A percentile compares a stretch with the other conserved stretches of the same genome.
phyloP scores from a whole-genome alignment of 30 jellyfish, hydroid and myxozoan genomes.

The Pseudorhiza aurosa region DNA sequence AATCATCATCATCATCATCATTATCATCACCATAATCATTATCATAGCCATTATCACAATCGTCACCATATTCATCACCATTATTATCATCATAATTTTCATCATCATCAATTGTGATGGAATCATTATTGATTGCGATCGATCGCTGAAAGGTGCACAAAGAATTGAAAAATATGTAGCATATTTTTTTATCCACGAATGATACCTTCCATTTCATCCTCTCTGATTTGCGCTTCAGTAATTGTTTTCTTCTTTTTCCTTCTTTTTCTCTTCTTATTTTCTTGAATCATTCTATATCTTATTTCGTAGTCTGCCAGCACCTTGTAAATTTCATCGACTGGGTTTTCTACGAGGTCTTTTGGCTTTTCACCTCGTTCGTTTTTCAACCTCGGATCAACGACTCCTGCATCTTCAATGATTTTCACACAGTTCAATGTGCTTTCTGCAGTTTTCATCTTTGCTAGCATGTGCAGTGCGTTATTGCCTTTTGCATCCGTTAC shows the following conservation, averaged over 20 bases:
- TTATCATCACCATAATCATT: not conserved
- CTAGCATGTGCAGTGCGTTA: constrained; percentile 66
- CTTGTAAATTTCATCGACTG: constrained; percentile 24
- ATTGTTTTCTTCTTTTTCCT: constrained; percentile 58
- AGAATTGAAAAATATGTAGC: too few relatives aligned
- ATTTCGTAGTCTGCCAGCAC: constrained; percentile 29
- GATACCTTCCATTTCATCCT: too few relatives aligned
- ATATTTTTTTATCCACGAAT: too few relatives aligned
- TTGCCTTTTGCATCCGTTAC: constrained; percentile 38
- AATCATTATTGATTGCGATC: too few relatives aligned
- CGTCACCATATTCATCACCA: not conserved
- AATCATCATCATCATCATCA: constrained; percentile 7
- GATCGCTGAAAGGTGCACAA: too few relatives aligned
- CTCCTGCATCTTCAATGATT: constrained; percentile 8
- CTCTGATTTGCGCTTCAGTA: not conserved
- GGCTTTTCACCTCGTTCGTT: constrained; percentile 50
- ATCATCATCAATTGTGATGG: too few relatives aligned
- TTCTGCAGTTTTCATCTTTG: constrained; percentile 10
- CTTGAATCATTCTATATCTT: not conserved
- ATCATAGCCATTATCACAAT: not conserved
- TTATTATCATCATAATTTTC: not conserved
- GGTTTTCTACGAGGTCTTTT: constrained; percentile 1
- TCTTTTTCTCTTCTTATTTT: constrained; percentile 31
- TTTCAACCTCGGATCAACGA: constrained; percentile 1
- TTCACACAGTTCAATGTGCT: constrained; percentile 26